Base-by-base conservation (phyloP, 2,888 invertebrate species). In the Sympetrum striolatum region DNA sequence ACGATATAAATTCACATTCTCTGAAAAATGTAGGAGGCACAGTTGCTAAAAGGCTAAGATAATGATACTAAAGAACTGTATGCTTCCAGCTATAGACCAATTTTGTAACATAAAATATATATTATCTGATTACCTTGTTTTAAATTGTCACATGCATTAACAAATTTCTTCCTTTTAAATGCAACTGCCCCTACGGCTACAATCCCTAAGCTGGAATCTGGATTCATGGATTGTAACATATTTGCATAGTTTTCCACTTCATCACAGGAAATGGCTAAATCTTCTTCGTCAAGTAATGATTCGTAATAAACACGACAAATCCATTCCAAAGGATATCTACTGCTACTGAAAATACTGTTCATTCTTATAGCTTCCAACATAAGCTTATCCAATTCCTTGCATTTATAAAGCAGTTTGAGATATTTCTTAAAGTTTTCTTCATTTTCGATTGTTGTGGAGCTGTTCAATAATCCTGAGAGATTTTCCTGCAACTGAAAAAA, bases 221-320 rank as follows among this genome's bases (percentile, higher is more conserved):
- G 93, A 92, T 96, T 95, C 10, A 96, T 93, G 90, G 94, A 93
- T 90, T 95, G 93, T 6, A 97, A 94, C 91, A 93, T 93, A 81
- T 95, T 94, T 90, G 95, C 94, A 93, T 95, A 95, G 79, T 93
- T 92, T 90, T 95, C 94, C 91, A 96, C 94, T 58, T 92, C 92
- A 82, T 94, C 93, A 82, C 91, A 91, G 90, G 91, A 91, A 91
- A 91, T 86, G 90, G 90, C 53, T 39, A 86, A 58, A 44, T 79
- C 44, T 53, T 44, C 58, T n/a, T 60, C 53, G 31, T 44, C 90
- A 12, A 73, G 91, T 14, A 44, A n/a, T 14, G 86, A 81, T 79
- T 96, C 95, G 91, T 95, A 94, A 92, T 95, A 96, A 0, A 95
- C 94, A 92, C 95, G 95, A 92, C 96, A 96, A 91, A 96, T 94